Evolutionary conservation across 2,797 vertebrate genomes (phyloP).

Genomic region (Hemibagrus guttatus): DNA sequence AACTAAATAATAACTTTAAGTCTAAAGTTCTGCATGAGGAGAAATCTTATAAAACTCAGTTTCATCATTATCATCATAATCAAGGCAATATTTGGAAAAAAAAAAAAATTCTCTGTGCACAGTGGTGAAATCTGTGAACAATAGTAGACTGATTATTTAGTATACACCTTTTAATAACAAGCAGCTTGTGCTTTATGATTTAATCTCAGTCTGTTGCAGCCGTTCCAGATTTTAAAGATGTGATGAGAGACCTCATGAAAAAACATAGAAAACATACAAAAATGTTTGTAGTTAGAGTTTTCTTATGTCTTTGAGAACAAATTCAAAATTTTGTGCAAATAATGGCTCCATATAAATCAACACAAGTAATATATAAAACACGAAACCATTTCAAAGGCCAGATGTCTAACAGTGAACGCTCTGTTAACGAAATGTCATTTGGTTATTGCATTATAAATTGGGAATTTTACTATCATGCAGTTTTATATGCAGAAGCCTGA

Average conservation of each 20-base stretch:
- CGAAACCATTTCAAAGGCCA: neutral
- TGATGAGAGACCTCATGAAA: neutral
- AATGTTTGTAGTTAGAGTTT: neutral
- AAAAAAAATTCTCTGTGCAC: neutral
- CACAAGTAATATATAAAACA: neutral
- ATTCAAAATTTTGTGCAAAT: neutral
- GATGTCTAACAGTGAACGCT: neutral
- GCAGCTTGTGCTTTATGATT: conserved; percentile 4
- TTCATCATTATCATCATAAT: conserved; percentile 11
- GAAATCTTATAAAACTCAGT: neutral
- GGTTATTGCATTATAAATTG: neutral
- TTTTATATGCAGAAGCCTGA: neutral
- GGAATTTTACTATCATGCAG: neutral
- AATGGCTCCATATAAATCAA: neutral
- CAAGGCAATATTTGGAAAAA: neutral
- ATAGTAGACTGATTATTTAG: conserved; percentile 17
- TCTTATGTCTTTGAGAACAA: neutral
- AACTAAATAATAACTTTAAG: too few species aligned
- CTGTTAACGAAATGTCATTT: neutral
- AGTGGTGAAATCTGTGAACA: conserved; percentile 7
- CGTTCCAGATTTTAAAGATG: neutral
- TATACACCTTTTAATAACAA: neutral
- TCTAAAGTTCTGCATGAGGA: neutral
- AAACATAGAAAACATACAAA: neutral
- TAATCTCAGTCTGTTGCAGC: neutral